These are phyloP conservation scores for Leptosomus discolor DNA, from an alignment of 2,113 vertebrate species.

Conservation along the genomic window DNA sequence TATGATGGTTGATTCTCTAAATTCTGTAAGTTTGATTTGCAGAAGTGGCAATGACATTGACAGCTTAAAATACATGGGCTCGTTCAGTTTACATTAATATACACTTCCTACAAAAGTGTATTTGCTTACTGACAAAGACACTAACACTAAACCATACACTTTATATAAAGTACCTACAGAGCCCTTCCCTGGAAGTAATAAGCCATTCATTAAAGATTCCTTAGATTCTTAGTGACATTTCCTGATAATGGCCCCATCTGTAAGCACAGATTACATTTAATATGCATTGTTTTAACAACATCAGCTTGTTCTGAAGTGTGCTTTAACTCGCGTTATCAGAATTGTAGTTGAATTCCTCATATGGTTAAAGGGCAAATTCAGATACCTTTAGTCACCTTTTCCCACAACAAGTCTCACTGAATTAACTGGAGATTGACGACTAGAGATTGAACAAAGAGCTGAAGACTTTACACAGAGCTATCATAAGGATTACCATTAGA, in stretches of 20 bases:
- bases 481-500: not conserved
- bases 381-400: conserved; percentile 42
- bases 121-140: not conserved
- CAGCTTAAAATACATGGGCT: not conserved
- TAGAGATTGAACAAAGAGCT: not conserved
- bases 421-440: not conserved
- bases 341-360: not conserved
- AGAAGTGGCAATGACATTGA: not conserved
- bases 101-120: not conserved
- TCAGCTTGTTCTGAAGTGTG: not conserved
- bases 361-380: conserved; percentile 25
- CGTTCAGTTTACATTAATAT: not conserved
- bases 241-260: conserved; percentile 11
- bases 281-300: not conserved
- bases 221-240: not conserved
- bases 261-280: conserved; percentile 5
- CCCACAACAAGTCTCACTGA: not conserved
- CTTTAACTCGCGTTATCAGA: conserved; percentile 21
- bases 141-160: not conserved
- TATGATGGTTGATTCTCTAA: not conserved
- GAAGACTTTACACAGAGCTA: not conserved
- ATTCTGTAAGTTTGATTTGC: not conserved
- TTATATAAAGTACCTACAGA: not conserved
- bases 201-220: not conserved
- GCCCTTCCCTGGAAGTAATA: conserved; percentile 11